Conservation (phyloP, 2,797 vertebrate genomes). For the Chromis chromis region DNA sequence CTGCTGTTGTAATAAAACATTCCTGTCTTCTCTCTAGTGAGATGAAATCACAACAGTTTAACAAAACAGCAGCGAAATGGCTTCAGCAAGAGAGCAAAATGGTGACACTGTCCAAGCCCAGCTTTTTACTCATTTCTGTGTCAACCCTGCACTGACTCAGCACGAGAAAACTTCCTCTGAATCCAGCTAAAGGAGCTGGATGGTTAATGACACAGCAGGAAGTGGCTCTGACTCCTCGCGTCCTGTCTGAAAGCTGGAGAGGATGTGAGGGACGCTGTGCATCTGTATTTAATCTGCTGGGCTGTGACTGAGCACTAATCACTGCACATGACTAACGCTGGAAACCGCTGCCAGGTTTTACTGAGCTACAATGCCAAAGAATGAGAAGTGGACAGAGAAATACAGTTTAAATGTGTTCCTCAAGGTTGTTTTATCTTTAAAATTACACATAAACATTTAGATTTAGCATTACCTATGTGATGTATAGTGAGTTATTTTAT, state of each 20-base stretch:
- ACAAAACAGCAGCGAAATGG: conserved; percentile 35
- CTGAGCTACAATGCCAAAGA: conserved; percentile 18
- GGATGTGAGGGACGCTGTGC: conserved; percentile 64
- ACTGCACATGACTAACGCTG: conserved; percentile 58
- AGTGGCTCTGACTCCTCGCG: conserved; percentile 74
- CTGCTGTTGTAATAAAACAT: conserved; percentile 62
- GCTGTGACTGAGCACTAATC: conserved; percentile 54
- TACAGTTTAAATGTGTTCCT: not conserved
- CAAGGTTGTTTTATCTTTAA: not conserved
- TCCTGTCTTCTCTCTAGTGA: conserved; percentile 36
- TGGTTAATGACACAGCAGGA: conserved; percentile 81
- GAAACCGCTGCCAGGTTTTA: conserved; percentile 32
- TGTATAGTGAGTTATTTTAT: not conserved
- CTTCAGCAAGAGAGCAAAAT: conserved; percentile 16
- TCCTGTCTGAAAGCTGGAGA: conserved; percentile 74
- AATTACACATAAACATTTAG: too few species aligned
- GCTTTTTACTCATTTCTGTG: conserved; percentile 24
- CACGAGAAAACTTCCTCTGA: conserved; percentile 68
- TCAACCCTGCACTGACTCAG: conserved; percentile 73
- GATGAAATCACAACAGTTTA: conserved; percentile 30
- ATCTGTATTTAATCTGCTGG: conserved; percentile 52
- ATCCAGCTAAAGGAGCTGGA: conserved; percentile 57
- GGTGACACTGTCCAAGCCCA: conserved; percentile 20
- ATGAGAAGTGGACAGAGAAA: conserved; percentile 4
- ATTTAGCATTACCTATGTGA: not conserved